These are phyloP conservation scores for Podarcis siculus DNA, from an alignment of 2,797 vertebrate genomes.

Conservation along the genomic window DNA sequence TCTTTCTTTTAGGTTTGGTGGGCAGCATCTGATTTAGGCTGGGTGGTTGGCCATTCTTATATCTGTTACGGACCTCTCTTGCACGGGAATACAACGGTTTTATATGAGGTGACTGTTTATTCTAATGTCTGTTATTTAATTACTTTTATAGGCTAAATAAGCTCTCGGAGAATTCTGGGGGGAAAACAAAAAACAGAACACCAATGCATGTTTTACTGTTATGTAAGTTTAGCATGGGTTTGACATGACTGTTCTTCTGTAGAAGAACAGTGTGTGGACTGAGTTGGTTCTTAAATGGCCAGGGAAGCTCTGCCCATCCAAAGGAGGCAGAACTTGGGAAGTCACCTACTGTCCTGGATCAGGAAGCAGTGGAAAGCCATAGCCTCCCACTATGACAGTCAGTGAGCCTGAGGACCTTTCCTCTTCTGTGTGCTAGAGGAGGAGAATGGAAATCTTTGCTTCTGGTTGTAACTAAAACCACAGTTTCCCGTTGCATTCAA, in stretches of 20 bases:
- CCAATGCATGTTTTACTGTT: background rate
- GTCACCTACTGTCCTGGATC: background rate
- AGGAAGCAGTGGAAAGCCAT: background rate
- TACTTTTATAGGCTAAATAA: background rate
- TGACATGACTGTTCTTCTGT: background rate
- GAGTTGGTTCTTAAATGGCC: background rate
- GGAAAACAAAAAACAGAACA: background rate
- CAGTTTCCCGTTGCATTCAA: background rate
- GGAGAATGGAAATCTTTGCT: background rate
- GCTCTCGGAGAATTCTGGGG: too few species aligned
- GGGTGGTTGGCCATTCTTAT: conserved; percentile 98
- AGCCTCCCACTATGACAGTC: background rate
- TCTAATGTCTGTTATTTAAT: background rate
- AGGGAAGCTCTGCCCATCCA: background rate
- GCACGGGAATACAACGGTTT: conserved; percentile 91
- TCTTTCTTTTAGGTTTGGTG: conserved; percentile 92
- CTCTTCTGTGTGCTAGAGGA: background rate
- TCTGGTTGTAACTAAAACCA: background rate
- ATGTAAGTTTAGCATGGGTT: background rate
- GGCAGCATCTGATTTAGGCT: conserved; percentile 97
- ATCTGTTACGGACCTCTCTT: conserved; percentile 96
- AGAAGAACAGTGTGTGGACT: background rate
- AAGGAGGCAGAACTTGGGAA: background rate
- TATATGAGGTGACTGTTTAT: conserved; percentile 88
- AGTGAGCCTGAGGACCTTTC: background rate